Evolutionary conservation across 2,113 vertebrate genomes (phyloP), one percentile per base, ranked within the genome.

Genomic region (Peromyscus californicus): DNA sequence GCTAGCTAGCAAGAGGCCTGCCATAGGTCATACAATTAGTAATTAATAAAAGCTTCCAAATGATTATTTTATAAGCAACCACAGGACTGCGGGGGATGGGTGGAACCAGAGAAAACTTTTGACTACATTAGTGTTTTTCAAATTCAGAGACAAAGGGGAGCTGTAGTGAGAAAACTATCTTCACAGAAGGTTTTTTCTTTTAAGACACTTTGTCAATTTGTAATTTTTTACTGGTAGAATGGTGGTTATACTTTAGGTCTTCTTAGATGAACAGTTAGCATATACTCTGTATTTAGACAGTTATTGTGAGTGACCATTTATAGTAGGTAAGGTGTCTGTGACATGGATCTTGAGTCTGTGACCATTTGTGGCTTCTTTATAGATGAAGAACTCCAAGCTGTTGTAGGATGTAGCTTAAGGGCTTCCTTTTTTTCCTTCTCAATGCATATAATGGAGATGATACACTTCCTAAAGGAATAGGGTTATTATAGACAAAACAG

Each of bases 151-250:
- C 59, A 31, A 22, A 63, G 57, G 39, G 65, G 36, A 83, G 70
- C 31, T 91, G 2, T 79, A 89, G 4, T 94, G n/a, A 48, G 33
- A 93, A 94, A 95, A 93, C 45, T 82, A 2, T 59, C 13, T 93
- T 89, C 61, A 74, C 48, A 84, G 65, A 42, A 93, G 36, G 1
- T 29, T 94, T 79, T 92, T 59, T 84, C 70, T 70, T 86, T 36
- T 9, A 91, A 59, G 80, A 31, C 31, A 57, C 59, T 92, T 95
- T 96, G 90, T 61, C 91, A 70, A 85, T 93, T 75, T 97, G 83
- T 67, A 51, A 57, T 69, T 33, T 86, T 87, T 63, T 69, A 22
- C 24, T 51, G 22, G 26, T 42, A 94, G 39, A 79, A 79, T 83
- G 31, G 13, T 54, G 7, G 89, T 94, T 91, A 59, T 72, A 67